A percentile compares a stretch with the other conserved stretches of the same genome.
These are phyloP conservation scores for Eubasilissa regina DNA, from an alignment of 1,140 invertebrate species.

Conservation along the genomic window DNA sequence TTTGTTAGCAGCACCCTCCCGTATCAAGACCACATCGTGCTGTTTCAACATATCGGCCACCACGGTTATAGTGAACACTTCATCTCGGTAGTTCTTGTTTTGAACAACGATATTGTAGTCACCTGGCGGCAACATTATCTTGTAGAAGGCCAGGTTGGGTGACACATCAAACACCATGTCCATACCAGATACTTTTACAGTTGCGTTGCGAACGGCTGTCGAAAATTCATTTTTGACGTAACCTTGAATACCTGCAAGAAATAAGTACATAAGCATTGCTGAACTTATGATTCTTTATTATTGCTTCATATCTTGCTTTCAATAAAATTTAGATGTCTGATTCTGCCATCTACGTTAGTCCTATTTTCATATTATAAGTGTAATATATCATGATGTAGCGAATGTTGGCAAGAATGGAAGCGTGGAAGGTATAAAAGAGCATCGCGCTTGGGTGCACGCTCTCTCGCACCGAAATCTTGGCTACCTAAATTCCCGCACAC, in stretches of 20 bases:
- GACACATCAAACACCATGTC: constrained; percentile 76
- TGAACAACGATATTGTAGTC: constrained; percentile 75
- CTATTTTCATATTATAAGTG: too few relatives aligned
- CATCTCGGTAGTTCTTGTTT: constrained; percentile 74
- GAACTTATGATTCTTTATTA: too few relatives aligned
- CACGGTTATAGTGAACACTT: constrained; percentile 66
- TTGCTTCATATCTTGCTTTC: too few relatives aligned
- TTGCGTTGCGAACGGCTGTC: constrained; percentile 80
- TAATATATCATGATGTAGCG: too few relatives aligned
- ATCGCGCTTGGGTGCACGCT: too few relatives aligned
- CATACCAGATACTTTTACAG: constrained; percentile 76
- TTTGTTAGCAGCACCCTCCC: neutral
- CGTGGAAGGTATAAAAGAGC: too few relatives aligned
- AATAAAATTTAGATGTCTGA: too few relatives aligned
- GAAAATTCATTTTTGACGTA: constrained; percentile 78
- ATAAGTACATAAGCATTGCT: neutral
- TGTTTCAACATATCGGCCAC: constrained; percentile 63
- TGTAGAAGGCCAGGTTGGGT: constrained; percentile 79
- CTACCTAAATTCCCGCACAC: too few relatives aligned
- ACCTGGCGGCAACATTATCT: constrained; percentile 78
- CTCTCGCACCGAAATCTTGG: too few relatives aligned
- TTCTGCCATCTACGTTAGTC: too few relatives aligned
- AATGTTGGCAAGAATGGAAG: too few relatives aligned
- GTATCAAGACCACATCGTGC: constrained; percentile 62
- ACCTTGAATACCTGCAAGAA: constrained; percentile 79